A percentile compares a stretch with the other conserved stretches of the same genome.
Evolutionary conservation across 2,888 invertebrate species (phyloP).

Genomic region (Chymomyza amoena): DNA sequence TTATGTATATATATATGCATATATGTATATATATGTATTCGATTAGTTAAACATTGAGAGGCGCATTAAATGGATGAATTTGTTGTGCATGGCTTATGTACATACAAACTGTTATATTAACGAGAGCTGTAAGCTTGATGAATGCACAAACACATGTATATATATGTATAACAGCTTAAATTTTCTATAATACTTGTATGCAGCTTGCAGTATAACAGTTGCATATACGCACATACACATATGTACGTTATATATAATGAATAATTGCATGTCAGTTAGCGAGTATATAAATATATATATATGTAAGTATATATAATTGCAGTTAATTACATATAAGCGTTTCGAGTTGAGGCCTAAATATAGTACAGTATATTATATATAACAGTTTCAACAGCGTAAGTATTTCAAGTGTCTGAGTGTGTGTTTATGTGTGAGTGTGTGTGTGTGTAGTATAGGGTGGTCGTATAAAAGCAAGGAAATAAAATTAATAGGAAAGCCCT

Average conservation of each 20-base stretch:
- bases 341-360: constrained; percentile 35
- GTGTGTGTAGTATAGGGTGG: not conserved
- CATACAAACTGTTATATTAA: constrained; percentile 28
- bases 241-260: constrained; percentile 22
- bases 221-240: constrained; percentile 1
- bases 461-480: too few relatives aligned
- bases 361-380: constrained; percentile 56
- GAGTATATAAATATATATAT: constrained; percentile 2
- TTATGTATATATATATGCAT: not conserved
- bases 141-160: not conserved
- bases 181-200: not conserved
- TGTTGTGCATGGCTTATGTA: constrained; percentile 2
- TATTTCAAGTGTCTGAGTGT: not conserved
- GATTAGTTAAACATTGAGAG: constrained; percentile 31
- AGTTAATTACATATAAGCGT: constrained; percentile 30
- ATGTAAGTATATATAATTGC: constrained; percentile 8
- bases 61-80: constrained; percentile 25
- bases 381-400: constrained; percentile 42
- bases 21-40: not conserved
- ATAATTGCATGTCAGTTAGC: not conserved
- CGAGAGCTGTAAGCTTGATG: not conserved
- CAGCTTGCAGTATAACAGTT: not conserved
- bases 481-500: too few relatives aligned
- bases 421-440: not conserved
- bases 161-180: not conserved